Base-by-base conservation (phyloP, 64 coral and sea anemone species). In the Orbicella faveolata region DNA sequence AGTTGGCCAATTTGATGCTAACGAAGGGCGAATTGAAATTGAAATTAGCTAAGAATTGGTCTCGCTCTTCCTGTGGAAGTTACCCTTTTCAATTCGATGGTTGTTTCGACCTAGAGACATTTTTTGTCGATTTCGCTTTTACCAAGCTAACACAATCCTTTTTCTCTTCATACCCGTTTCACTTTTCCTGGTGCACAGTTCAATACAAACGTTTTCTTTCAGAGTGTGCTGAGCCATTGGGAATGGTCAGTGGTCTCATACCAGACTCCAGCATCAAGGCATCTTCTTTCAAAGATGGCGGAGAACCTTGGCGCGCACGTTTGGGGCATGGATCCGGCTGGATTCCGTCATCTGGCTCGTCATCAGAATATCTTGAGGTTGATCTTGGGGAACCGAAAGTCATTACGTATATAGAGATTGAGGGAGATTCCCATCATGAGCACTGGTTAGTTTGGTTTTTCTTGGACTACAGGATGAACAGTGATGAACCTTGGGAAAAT, bases 381-480 rank as follows among this genome's bases (percentile, higher is more conserved):
- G 75, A 76, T 20, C 75, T 76, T 44, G 75, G 75, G 48, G 75
- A 76, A 15, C 35, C 75, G 37, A 76, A 76, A 20, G 75, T 41
- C 34, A 39, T 76, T 20, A 39, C 75, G 6, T 76, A 76, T 41
- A 2, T 76, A 39, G 75, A 76, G 36, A 76, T 76, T 6, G 35
- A 76, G 37, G 75, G 75, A 18, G 34, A 36, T 76, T 21, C 75
- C 4, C 35, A 44, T 9, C 18, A 20, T 1, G 37, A 20, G 1
- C 12, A 20, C 35, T 16, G 75, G 75, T 44, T 39, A 30, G 18
- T 13, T 17, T 44, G 6, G 5, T 76, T 76, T 39, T 48, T 76
- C 34, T 15, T 76, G 75, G 75, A 76, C 36, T 76, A 76, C 75
- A 76, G 75, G 37, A 76, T 76, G 75, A 76, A 8, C 75, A 76